Base-by-base conservation (phyloP, 2,113 vertebrate genomes). In the Oreocharis arfaki region DNA sequence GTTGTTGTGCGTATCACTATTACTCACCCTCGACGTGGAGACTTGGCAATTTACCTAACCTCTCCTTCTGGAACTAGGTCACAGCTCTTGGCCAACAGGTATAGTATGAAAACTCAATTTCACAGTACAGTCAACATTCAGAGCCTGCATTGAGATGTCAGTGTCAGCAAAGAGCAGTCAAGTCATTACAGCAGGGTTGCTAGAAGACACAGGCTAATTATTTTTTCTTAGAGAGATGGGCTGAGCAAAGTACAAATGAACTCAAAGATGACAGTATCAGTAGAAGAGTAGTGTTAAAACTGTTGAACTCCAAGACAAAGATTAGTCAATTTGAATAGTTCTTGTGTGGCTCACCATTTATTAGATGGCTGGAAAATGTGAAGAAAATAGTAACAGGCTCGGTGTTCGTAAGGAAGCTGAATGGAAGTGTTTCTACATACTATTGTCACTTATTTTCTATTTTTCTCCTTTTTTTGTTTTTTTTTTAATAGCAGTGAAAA, bases 61-160 rank as follows among this genome's bases (percentile, higher is more conserved):
- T 99, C 99, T 30, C 99, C 99, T 64, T 99, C 99, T 19, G 99
- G 99, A 97, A 99, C 99, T 87, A 99, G 99, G 96, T 99, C 99
- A 67, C 99, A 99, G 97, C 98, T 99, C 71, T 98, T 99, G 49
- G 99, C 99, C 93, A 99, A 99, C 98, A 99, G 99, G 99, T 99
- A 98, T 8, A 28, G 65, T 92, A 82, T 63, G 19, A 55, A 41
- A 84, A 42, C 9, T 2, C 42, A 83, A 28, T 46, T 79, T 87
- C 52, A 37, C 20, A 41, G 17, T 46, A 37, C 22, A 49, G 16
- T 85, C 55, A 77, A 20, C 11, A 4, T n/a, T 30, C 27, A 69
- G 41, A 87, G 50, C 42, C 44, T 86, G 57, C 26, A 28, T 8
- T 50, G 33, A 80, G 46, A 35, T 11, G 47, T 26, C 60, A 52